Conservation (phyloP, 2,888 invertebrate genomes). For the Tridacna gigas region DNA sequence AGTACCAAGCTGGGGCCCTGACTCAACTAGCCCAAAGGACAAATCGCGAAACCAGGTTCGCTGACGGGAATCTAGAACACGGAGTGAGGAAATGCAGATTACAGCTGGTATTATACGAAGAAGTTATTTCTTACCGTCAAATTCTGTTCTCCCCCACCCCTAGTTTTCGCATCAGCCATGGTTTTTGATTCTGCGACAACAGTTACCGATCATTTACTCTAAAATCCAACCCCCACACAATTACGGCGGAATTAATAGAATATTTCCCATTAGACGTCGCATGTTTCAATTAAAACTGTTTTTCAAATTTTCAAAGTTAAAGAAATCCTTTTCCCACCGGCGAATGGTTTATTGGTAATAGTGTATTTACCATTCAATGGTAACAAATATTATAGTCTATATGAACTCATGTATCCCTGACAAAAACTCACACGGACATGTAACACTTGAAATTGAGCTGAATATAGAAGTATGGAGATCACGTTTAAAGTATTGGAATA, state of each 20-base stretch:
- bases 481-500: conserved; percentile 4
- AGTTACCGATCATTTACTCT: not conserved
- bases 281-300: not conserved
- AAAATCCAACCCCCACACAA: not conserved
- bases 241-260: conserved; percentile 17
- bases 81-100: too few relatives aligned
- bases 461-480: not conserved
- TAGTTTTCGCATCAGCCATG: conserved; percentile 62
- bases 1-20: too few relatives aligned
- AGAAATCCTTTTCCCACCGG: too few relatives aligned
- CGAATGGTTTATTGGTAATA: too few relatives aligned
- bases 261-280: conserved; percentile 7
- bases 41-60: too few relatives aligned
- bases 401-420: too few relatives aligned
- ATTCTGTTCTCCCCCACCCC: conserved; percentile 76
- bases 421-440: too few relatives aligned
- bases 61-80: too few relatives aligned
- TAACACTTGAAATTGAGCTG: not conserved
- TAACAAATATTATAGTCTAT: too few relatives aligned
- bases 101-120: too few relatives aligned
- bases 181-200: not conserved
- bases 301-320: not conserved
- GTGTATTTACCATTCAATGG: too few relatives aligned
- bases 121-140: conserved; percentile 65
- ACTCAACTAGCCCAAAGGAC: too few relatives aligned